phyloP scores from a whole-genome alignment of 2,797 vertebrate genomes.

The Pseudochaenichthys georgianus region DNA sequence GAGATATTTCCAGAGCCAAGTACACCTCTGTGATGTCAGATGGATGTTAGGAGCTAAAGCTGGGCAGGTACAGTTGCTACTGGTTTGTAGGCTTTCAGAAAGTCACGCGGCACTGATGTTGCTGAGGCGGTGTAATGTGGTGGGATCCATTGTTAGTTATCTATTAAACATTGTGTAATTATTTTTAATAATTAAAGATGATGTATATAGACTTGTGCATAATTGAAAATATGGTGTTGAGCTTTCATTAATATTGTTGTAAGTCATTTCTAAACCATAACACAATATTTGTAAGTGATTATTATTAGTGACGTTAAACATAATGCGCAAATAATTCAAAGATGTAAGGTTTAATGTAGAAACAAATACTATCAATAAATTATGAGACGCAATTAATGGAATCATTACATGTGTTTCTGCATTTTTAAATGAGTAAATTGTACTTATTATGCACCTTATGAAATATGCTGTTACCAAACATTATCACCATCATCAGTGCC shows the following conservation, averaged over 20 bases:
- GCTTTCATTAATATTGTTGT: neutral
- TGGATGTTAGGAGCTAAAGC: conserved; percentile 22
- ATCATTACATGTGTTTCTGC: neutral
- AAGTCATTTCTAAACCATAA: neutral
- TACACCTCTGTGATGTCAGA: conserved; percentile 41
- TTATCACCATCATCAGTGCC: neutral
- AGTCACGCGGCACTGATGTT: neutral
- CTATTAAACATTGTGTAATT: conserved; percentile 10
- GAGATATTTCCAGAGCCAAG: conserved; percentile 16
- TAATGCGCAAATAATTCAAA: conserved; percentile 9
- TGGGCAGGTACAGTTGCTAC: conserved; percentile 10
- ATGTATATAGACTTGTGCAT: conserved; percentile 18
- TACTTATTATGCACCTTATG: neutral
- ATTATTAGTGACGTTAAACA: neutral
- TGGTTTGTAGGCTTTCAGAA: neutral
- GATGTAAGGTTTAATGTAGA: neutral
- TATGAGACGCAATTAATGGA: neutral
- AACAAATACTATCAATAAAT: neutral
- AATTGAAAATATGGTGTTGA: conserved; percentile 18
- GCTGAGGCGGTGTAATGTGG: neutral
- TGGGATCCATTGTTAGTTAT: conserved; percentile 1
- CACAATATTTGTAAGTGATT: neutral
- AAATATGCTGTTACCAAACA: neutral
- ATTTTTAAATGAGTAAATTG: neutral
- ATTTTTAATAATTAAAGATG: conserved; percentile 20